A percentile compares a stretch with the other conserved stretches of the same genome.
Conservation (phyloP, 1,140 invertebrate genomes). For the Drosophila pseudoobscura region DNA sequence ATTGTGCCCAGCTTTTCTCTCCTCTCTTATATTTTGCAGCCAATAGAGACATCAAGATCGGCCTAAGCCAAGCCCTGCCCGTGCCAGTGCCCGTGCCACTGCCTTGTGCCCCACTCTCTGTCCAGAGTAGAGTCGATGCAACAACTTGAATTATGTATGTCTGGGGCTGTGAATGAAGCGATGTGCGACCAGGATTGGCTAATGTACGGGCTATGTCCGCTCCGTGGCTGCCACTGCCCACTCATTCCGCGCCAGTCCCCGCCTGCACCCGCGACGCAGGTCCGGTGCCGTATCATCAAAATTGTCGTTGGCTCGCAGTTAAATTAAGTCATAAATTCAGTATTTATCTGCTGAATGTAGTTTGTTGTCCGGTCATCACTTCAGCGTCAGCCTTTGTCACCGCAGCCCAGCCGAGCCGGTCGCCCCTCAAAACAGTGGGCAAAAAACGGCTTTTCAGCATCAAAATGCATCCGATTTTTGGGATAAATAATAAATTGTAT, state of each 20-base stretch:
- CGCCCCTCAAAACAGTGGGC: conserved; percentile 34
- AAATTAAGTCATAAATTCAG: conserved; percentile 84
- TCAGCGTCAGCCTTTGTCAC: conserved; percentile 78
- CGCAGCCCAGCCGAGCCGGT: conserved; percentile 38
- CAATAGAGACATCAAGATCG: conserved; percentile 78
- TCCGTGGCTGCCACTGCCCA: conserved; percentile 73
- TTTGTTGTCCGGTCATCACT: conserved; percentile 83
- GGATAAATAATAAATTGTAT: background rate
- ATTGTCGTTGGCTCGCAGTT: conserved; percentile 82
- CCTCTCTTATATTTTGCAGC: conserved; percentile 36
- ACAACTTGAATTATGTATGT: conserved; percentile 72
- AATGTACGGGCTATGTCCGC: conserved; percentile 60
- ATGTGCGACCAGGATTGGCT: conserved; percentile 79
- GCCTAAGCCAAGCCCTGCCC: conserved; percentile 41
- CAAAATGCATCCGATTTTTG: too few relatives aligned
- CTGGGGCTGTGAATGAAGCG: conserved; percentile 76
- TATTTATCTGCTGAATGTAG: conserved; percentile 83
- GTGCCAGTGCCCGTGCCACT: background rate
- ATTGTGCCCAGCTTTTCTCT: conserved; percentile 46
- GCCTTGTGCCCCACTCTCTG: background rate
- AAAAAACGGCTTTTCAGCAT: background rate
- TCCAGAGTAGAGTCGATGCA: conserved; percentile 1
- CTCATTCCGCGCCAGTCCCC: conserved; percentile 50
- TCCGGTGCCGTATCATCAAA: conserved; percentile 64
- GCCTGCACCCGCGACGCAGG: conserved; percentile 3